Conservation (phyloP, 1,140 invertebrate species). For the Zaprionus gabonicus region DNA sequence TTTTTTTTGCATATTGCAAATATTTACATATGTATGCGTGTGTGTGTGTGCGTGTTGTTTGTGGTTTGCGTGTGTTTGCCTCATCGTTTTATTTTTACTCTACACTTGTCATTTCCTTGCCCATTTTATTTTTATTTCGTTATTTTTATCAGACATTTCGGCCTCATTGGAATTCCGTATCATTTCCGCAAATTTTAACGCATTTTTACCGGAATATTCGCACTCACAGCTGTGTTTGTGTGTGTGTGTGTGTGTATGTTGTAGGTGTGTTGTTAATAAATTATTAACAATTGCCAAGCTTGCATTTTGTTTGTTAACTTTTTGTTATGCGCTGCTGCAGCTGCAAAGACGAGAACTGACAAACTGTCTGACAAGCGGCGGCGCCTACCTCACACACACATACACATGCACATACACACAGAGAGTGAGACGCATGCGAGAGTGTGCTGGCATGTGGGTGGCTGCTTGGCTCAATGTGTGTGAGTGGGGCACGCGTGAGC, state of each 20-base stretch:
- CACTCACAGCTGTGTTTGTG: background rate
- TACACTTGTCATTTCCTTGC: conserved; percentile 37
- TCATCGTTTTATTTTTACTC: conserved; percentile 35
- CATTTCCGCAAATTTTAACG: conserved; percentile 73
- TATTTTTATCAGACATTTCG: conserved; percentile 49
- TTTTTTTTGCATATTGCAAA: conserved; percentile 21
- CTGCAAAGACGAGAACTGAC: conserved; percentile 13
- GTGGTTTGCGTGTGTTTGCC: conserved; percentile 32
- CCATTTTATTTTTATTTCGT: conserved; percentile 11
- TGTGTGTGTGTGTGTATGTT: conserved; percentile 16
- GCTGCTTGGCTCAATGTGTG: conserved; percentile 3
- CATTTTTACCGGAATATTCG: conserved; percentile 34
- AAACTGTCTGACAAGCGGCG: conserved; percentile 49
- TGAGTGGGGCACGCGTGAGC: conserved; percentile 38
- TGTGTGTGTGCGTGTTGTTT: conserved; percentile 18
- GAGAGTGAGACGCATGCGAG: background rate
- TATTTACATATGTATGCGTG: conserved; percentile 20
- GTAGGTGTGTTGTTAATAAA: conserved; percentile 41
- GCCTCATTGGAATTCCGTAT: conserved; percentile 65
- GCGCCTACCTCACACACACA: conserved; percentile 54
- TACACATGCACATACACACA: background rate
- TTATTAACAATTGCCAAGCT: conserved; percentile 61
- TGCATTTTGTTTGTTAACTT: conserved; percentile 18
- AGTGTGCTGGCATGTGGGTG: conserved; percentile 17
- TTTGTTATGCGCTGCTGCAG: background rate